phyloP scores from a whole-genome alignment of 2,888 invertebrate species.

The Tromatobia lineatoria region DNA sequence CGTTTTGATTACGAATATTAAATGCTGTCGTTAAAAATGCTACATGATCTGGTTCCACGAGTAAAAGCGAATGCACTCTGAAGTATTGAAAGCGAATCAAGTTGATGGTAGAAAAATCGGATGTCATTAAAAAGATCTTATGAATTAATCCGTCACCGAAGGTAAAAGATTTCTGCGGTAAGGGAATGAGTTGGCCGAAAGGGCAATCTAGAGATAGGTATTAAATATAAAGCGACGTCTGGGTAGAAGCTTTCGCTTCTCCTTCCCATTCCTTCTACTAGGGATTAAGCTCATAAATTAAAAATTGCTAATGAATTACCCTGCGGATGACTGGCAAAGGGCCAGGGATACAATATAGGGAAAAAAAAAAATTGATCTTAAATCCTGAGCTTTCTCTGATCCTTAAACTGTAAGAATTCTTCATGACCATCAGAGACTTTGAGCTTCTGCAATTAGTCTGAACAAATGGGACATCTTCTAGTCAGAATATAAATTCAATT shows the following conservation, averaged over 20 bases:
- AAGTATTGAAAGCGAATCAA: slow-evolving; percentile 7
- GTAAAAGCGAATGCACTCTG: not conserved
- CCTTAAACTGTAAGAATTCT: not conserved
- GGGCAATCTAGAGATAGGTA: slow-evolving; percentile 1
- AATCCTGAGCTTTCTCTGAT: not conserved
- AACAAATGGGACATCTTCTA: not conserved
- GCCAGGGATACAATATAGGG: too few species aligned
- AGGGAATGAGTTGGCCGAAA: not conserved
- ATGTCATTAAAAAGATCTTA: not conserved
- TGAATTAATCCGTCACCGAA: slow-evolving; percentile 2
- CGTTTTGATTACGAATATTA: not conserved
- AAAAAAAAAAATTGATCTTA: slow-evolving; percentile 10
- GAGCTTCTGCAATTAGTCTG: not conserved
- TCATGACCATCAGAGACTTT: slow-evolving; percentile 2
- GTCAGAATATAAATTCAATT: not conserved
- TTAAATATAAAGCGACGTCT: not conserved
- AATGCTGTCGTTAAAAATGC: not conserved
- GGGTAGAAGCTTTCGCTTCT: not conserved
- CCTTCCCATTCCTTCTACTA: not conserved
- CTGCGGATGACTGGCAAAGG: slow-evolving; percentile 19
- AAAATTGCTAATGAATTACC: slow-evolving; percentile 34
- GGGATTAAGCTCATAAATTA: not conserved
- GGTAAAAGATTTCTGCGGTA: slow-evolving; percentile 1
- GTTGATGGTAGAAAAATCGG: slow-evolving; percentile 14
- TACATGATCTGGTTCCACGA: not conserved